These are phyloP conservation scores for Oophaga sylvatica DNA, from an alignment of 2,797 vertebrate genomes.

Conservation along the genomic window DNA sequence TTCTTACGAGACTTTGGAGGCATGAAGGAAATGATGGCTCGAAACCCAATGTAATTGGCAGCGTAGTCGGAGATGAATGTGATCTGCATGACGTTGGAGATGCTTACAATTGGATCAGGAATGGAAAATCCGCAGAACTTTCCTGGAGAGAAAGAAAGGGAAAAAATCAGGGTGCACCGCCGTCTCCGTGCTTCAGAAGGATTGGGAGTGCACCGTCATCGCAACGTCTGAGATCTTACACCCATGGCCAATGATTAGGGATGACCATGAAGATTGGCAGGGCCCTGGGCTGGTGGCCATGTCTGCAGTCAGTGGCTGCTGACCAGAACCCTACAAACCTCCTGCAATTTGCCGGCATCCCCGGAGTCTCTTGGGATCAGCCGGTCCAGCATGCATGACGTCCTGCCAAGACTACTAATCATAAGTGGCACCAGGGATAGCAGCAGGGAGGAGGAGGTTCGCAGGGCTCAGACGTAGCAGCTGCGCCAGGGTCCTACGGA, in stretches of 20 bases:
- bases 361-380: too few relatives aligned
- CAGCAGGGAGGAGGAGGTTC: too few relatives aligned
- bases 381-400: too few relatives aligned
- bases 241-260: neutral
- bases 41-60: conserved; percentile 76
- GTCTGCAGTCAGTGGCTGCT: too few relatives aligned
- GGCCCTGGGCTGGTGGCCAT: too few relatives aligned
- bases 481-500: too few relatives aligned
- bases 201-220: neutral
- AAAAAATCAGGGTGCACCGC: neutral
- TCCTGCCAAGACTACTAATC: too few relatives aligned
- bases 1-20: conserved; percentile 71
- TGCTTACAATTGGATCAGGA: conserved; percentile 78
- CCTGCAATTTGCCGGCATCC: too few relatives aligned
- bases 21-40: conserved; percentile 76
- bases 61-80: conserved; percentile 78
- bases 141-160: conserved; percentile 65
- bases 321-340: too few relatives aligned
- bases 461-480: too few relatives aligned
- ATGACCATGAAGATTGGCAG: too few relatives aligned
- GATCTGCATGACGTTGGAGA: conserved; percentile 75
- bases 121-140: conserved; percentile 74
- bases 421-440: too few relatives aligned
- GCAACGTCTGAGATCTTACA: neutral
- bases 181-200: neutral